phyloP scores from a whole-genome alignment of 2,113 vertebrate species.

The Copsychus sechellarum region DNA sequence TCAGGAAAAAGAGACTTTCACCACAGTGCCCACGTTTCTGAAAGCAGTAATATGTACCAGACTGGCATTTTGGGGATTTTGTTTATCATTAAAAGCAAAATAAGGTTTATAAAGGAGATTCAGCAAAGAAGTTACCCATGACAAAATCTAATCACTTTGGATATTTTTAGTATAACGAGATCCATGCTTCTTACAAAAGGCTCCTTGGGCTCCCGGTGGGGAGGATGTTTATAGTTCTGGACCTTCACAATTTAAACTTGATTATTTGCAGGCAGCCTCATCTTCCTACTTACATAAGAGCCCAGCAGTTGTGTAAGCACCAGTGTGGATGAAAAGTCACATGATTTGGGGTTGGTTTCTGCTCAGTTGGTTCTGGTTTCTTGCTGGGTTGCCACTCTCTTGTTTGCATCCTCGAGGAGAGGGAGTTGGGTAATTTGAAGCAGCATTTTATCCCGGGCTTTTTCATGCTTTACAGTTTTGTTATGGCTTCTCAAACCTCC shows the following conservation, averaged over 20 bases:
- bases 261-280: constrained; percentile 38
- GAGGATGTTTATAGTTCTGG: constrained; percentile 37
- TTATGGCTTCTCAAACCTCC: not conserved
- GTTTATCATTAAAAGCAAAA: not conserved
- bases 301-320: constrained; percentile 3
- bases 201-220: not conserved
- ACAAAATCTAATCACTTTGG: not conserved
- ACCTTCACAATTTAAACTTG: not conserved
- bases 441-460: not conserved
- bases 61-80: not conserved
- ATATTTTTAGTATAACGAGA: constrained; percentile 27
- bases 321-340: not conserved
- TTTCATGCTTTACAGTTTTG: not conserved
- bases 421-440: not conserved
- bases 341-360: not conserved
- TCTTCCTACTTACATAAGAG: constrained; percentile 1
- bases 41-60: not conserved
- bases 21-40: not conserved
- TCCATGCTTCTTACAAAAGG: not conserved
- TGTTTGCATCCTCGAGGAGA: not conserved
- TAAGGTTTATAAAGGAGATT: not conserved
- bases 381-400: not conserved
- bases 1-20: not conserved
- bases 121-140: not conserved
- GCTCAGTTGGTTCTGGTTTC: not conserved